Evolutionary conservation across 92 coral and sea anemone genomes (phyloP).

Genomic region (Meandrina meandrites): DNA sequence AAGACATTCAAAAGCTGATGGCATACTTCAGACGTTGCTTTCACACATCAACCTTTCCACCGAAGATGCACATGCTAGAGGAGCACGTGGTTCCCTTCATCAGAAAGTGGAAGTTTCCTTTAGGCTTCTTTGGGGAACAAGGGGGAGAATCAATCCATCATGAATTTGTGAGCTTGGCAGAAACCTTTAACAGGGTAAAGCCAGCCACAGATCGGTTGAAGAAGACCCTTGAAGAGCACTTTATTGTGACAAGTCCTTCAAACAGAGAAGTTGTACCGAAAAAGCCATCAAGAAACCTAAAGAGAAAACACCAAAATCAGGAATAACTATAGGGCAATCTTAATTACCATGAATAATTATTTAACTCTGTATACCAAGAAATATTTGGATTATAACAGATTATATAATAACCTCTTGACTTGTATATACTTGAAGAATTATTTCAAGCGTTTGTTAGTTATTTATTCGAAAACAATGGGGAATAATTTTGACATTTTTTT

Average conservation of each 20-base stretch:
- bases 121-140: slow-evolving; percentile 21
- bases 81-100: slow-evolving; percentile 17
- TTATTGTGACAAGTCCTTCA: not conserved
- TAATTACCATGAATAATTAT: too few relatives aligned
- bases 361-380: too few relatives aligned
- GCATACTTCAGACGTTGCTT: not conserved
- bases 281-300: not conserved
- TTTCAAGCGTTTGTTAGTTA: too few relatives aligned
- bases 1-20: not conserved
- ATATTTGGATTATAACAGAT: too few relatives aligned
- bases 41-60: not conserved
- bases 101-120: not conserved
- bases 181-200: not conserved
- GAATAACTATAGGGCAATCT: not conserved
- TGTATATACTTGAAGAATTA: too few relatives aligned
- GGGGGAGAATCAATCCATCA: slow-evolving; percentile 45
- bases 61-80: slow-evolving; percentile 38
- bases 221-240: slow-evolving; percentile 23
- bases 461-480: too few relatives aligned
- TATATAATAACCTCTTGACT: too few relatives aligned
- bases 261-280: not conserved
- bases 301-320: not conserved
- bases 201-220: not conserved
- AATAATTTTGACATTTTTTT: too few relatives aligned
- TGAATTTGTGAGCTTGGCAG: not conserved